Base-by-base conservation (phyloP, 2,888 invertebrate species). In the Phrixothrix hirtus region DNA sequence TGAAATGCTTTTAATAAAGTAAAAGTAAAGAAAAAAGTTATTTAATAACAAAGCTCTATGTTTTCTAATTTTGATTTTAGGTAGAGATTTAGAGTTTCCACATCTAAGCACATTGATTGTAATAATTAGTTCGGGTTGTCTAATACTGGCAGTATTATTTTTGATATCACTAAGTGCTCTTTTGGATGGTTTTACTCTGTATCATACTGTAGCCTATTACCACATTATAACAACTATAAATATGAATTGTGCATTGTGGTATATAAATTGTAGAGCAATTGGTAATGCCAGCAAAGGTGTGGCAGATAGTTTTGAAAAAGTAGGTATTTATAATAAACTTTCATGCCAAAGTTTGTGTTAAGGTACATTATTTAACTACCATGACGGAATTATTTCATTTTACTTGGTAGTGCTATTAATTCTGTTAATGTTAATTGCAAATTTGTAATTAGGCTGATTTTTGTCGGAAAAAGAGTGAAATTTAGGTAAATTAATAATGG, bases 221-320 rank as follows among this genome's bases (percentile, higher is more conserved):
- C 86, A 86, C 61, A 85, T 86, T 34, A 83, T 86, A 21, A 85
- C 81, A 0, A 86, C 85, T 83, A 83, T 86, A 38, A 86, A 86
- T 62, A 86, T 86, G 86, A 86, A 85, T 66, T 85, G 84, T 55
- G 84, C 85, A 0, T 74, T 86, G 1, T 86, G 86, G 86, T 86
- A 84, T 62, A 86, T 86, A 44, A 86, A 86, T 67, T 85, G 84
- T 52, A 79, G 82, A 63, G 86, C 82, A 1, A 83, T 86, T 48
- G 83, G 82, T 64, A 81, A 83, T 29, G 86, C 85, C 0, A 75
- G 76, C 54, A 64, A 67, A 41, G 70, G 72, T 2, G 60, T 76
- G 10, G 75, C 75, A 1, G 68, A 72, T 7, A 71, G 68, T 60
- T 75, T 77, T 59, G 68, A 72, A 51, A 59, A 63, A 61, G 76